Evolutionary conservation across 2,888 invertebrate species (phyloP), one percentile per base, ranked within the genome.

Genomic region (Graphium colonna): DNA sequence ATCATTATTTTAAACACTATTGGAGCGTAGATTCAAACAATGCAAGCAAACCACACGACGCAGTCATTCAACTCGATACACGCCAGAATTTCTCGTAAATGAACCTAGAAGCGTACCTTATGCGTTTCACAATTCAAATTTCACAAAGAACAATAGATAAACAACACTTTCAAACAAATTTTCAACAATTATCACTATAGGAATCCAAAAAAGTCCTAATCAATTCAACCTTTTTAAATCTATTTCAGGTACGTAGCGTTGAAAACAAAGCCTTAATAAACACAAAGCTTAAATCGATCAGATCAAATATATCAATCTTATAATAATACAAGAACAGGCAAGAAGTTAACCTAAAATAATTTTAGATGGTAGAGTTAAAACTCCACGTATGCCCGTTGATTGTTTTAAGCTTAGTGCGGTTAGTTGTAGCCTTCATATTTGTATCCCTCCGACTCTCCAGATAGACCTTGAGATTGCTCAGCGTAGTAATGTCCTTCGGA

Each of bases 241-340:
- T 83, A 81, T 69, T 68, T 88, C 88, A 87, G 88, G 86, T 88
- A 88, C 88, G 67, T 77, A 72, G 69, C 62, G 53, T 57, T 63
- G 62, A 62, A 67, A 63, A 61, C 56, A 48, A 64, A 69, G 67
- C 60, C 59, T 57, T 64, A 66, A 68, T 61, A 68, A 74, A 60
- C 62, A 64, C 67, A 71, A 59, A 67, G 63, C 62, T 59, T 65
- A 69, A 69, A 67, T 67, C 68, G 62, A 70, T 36, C 15, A 13
- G 64, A 69, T 63, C 62, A 67, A 13, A 41, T 36, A 47, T 15
- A n/a, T 42, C 16, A 17, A 33, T 47, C 10, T 47, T 38, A 47
- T 33, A 21, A 21, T 18, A 46, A 71, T 12, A n/a, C n/a, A 18
- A 72, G 64, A 63, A 75, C 71, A 82, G 83, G 82, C 84, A 83